Evolutionary conservation across 2,113 vertebrate genomes (phyloP).

Genomic region (Saguinus imperator): DNA sequence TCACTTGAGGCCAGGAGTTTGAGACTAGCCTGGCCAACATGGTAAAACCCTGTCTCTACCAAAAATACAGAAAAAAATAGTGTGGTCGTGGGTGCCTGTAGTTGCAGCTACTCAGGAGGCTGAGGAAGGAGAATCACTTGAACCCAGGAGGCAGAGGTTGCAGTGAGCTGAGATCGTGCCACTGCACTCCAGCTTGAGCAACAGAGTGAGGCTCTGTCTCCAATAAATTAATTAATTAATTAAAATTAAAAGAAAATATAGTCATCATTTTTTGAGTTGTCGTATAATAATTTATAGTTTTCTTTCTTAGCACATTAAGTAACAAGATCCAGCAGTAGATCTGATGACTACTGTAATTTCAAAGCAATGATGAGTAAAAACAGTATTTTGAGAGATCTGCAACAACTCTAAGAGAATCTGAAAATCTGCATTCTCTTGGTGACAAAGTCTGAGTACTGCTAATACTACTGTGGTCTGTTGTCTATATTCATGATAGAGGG

Average conservation of each 20-base stretch:
- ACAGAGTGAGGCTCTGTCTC: too few species aligned
- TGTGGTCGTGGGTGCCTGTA: too few species aligned
- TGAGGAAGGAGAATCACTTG: too few species aligned
- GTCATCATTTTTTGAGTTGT: not conserved
- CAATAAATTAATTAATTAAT: too few species aligned
- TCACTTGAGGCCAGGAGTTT: too few species aligned
- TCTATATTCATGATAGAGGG: not conserved
- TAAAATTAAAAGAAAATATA: not conserved
- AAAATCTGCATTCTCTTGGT: not conserved
- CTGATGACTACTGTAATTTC: not conserved
- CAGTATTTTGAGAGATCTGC: not conserved
- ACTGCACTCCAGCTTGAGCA: too few species aligned
- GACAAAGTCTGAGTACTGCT: not conserved
- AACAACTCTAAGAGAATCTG: not conserved
- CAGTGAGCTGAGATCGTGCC: too few species aligned
- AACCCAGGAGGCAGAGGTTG: too few species aligned
- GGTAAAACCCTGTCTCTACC: too few species aligned
- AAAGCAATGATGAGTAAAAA: conserved; percentile 7
- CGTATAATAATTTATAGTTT: not conserved
- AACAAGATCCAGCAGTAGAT: not conserved
- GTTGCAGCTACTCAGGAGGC: too few species aligned
- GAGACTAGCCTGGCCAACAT: too few species aligned
- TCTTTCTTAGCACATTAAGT: conserved; percentile 14
- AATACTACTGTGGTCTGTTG: not conserved
- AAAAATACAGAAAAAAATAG: too few species aligned